Conservation (phyloP, 1,140 invertebrate species). For the Pseudobourletiella spinata region DNA sequence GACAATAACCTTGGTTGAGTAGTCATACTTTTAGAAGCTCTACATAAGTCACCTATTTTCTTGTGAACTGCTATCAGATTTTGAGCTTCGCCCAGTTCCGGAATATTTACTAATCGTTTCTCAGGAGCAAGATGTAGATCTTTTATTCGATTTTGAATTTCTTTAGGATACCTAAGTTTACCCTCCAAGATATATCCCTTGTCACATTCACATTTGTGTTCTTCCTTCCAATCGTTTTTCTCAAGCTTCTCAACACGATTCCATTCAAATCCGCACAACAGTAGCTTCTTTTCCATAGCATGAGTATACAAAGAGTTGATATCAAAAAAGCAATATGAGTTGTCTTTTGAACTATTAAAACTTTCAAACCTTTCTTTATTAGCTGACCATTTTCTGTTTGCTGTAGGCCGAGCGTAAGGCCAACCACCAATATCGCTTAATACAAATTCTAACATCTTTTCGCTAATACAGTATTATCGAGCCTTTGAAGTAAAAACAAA, state of each 20-base stretch:
- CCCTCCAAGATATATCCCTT: neutral
- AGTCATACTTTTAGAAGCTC: neutral
- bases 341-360: neutral
- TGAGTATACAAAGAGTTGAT: neutral
- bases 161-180: neutral
- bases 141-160: neutral
- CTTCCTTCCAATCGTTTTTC: neutral
- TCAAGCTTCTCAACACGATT: neutral
- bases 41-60: neutral
- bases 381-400: neutral
- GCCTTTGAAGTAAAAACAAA: neutral
- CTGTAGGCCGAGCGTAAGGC: no score
- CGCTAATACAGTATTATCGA: neutral
- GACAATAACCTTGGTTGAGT: neutral
- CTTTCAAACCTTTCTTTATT: neutral
- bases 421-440: neutral
- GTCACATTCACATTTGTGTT: neutral
- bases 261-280: neutral
- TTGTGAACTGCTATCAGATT: neutral
- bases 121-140: neutral
- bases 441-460: neutral
- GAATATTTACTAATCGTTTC: neutral
- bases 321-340: neutral
- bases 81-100: no score
- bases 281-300: neutral